phyloP scores from a whole-genome alignment of 2,888 invertebrate genomes.

The Deilephila porcellus region DNA sequence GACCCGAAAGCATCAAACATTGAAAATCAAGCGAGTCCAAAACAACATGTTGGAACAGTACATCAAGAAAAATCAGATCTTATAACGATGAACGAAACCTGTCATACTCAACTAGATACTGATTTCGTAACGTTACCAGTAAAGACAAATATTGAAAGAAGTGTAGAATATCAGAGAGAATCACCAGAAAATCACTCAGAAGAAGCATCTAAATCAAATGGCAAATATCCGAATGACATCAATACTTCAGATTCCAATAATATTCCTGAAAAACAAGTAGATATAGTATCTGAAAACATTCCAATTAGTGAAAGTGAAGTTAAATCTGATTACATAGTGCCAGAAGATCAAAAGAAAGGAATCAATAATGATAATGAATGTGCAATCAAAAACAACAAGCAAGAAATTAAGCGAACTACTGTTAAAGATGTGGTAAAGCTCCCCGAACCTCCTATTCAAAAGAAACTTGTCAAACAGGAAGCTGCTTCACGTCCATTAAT shows the following conservation, averaged over 20 bases:
- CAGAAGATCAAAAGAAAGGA: constrained; percentile 47
- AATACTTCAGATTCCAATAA: constrained; percentile 20
- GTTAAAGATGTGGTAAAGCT: constrained; percentile 32
- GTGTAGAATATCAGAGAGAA: background rate
- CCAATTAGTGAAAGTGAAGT: constrained; percentile 53
- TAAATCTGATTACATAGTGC: constrained; percentile 42
- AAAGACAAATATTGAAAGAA: constrained; percentile 1
- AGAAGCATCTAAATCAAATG: background rate
- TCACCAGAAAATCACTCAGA: background rate
- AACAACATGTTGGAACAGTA: background rate
- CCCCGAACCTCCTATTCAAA: constrained; percentile 47
- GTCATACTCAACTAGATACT: background rate
- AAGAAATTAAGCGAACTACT: background rate
- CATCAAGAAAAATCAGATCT: background rate
- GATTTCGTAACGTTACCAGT: background rate
- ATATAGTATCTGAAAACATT: constrained; percentile 61
- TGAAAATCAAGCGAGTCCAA: background rate
- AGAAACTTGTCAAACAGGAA: constrained; percentile 81
- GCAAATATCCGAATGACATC: background rate
- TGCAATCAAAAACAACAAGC: constrained; percentile 35
- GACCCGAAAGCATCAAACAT: background rate
- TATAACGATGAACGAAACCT: background rate
- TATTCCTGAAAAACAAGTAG: constrained; percentile 31
- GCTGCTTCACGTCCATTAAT: constrained; percentile 82
- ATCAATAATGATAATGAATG: constrained; percentile 62